Conservation (phyloP, 1,140 invertebrate species). For the Hyphantria cunea region DNA sequence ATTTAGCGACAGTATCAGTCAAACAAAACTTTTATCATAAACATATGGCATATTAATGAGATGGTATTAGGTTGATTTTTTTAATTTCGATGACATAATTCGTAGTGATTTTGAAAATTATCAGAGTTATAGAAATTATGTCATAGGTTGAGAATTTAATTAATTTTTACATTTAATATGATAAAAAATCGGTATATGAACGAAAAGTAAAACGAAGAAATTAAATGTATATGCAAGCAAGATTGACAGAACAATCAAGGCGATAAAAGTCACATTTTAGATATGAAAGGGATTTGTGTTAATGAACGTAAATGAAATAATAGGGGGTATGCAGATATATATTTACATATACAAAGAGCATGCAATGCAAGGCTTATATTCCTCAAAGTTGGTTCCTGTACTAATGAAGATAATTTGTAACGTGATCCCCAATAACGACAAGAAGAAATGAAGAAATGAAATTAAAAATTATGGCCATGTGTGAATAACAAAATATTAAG, state of each 20-base stretch:
- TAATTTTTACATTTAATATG: too few relatives aligned
- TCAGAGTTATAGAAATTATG: too few relatives aligned
- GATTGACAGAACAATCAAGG: too few relatives aligned
- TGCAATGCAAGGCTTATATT: conserved; percentile 40
- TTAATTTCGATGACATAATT: neutral
- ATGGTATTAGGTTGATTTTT: neutral
- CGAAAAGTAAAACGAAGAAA: too few relatives aligned
- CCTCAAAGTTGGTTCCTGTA: conserved; percentile 68
- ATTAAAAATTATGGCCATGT: conserved; percentile 5
- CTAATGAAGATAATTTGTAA: conserved; percentile 5
- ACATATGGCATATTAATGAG: conserved; percentile 7
- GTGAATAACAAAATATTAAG: neutral
- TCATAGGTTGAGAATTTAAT: too few relatives aligned
- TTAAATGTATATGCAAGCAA: too few relatives aligned
- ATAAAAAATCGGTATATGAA: too few relatives aligned
- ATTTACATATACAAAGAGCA: conserved; percentile 31
- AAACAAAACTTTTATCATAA: conserved; percentile 17
- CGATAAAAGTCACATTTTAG: neutral
- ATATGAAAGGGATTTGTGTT: neutral
- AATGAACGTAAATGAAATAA: neutral
- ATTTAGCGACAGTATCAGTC: conserved; percentile 37
- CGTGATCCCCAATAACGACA: conserved; percentile 9
- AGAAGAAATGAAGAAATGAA: too few relatives aligned
- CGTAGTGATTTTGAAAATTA: too few relatives aligned
- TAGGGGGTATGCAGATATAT: conserved; percentile 13